These are phyloP conservation scores for Poecile montanus DNA, from an alignment of 2,797 vertebrate genomes.

Conservation along the genomic window DNA sequence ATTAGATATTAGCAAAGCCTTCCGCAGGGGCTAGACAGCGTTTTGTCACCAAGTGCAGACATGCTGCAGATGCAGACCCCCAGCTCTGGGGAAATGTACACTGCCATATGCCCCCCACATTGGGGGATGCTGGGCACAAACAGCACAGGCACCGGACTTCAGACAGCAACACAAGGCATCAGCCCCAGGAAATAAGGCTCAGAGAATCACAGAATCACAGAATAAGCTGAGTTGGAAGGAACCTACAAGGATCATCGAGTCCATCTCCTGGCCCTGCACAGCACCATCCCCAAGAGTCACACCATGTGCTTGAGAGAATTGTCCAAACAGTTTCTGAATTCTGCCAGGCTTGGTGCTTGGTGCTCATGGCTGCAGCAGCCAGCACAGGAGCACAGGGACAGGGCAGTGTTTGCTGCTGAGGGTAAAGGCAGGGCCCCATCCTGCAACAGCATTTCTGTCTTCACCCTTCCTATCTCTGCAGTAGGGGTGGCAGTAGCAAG, in stretches of 20 bases:
- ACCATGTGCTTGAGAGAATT: not conserved
- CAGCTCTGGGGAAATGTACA: not conserved
- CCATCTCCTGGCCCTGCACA: not conserved
- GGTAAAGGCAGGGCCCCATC: not conserved
- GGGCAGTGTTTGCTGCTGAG: not conserved
- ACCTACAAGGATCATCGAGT: not conserved
- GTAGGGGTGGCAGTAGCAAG: not conserved
- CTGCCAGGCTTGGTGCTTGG: not conserved
- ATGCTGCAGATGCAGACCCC: not conserved
- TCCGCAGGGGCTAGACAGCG: not conserved
- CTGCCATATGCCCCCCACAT: rapidly evolving
- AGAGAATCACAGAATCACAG: not conserved
- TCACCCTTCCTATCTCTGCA: slow-evolving; percentile 25
- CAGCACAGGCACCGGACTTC: not conserved
- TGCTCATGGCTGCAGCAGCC: not conserved
- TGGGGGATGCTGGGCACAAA: not conserved
- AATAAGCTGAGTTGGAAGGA: not conserved
- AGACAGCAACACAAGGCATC: not conserved
- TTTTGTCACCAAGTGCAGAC: not conserved
- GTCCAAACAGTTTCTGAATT: not conserved
- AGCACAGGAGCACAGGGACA: rapidly evolving
- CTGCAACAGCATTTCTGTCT: slow-evolving; percentile 27
- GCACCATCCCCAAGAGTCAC: not conserved
- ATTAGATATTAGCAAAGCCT: not conserved
- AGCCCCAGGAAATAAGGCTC: not conserved